Evolutionary conservation across 2,797 vertebrate genomes (phyloP).

Genomic region (Phoxinus dragarum): DNA sequence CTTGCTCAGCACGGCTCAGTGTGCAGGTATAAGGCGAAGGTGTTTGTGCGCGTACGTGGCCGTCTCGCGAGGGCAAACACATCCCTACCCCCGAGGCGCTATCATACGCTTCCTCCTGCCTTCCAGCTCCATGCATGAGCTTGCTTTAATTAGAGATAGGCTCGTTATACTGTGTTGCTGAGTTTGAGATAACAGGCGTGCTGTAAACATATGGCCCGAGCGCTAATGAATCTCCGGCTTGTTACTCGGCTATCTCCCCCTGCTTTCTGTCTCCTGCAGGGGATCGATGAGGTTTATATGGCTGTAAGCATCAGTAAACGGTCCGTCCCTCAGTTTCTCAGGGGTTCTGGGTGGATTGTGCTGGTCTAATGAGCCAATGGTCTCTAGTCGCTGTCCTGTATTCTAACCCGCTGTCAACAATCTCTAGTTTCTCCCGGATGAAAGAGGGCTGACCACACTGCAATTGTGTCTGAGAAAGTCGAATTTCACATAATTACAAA

Average conservation of each 20-base stretch:
- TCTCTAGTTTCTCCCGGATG: background rate
- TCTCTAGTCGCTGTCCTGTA: background rate
- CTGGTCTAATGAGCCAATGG: background rate
- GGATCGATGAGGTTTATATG: constrained; percentile 55
- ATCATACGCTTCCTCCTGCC: constrained; percentile 23
- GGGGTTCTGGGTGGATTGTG: background rate
- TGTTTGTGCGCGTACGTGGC: background rate
- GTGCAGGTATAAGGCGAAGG: constrained; percentile 6
- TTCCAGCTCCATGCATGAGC: constrained; percentile 49
- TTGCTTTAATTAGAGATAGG: constrained; percentile 57
- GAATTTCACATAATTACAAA: constrained; percentile 8
- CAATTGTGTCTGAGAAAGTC: background rate
- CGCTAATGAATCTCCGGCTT: constrained; percentile 55
- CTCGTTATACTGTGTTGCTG: constrained; percentile 52
- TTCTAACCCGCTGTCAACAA: background rate
- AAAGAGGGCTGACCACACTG: background rate
- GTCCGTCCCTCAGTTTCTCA: background rate
- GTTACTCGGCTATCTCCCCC: constrained; percentile 38
- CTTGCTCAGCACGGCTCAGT: background rate
- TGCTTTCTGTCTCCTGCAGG: constrained; percentile 37
- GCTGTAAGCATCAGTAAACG: constrained; percentile 26
- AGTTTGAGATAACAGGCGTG: constrained; percentile 44
- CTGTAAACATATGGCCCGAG: constrained; percentile 52
- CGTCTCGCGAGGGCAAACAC: constrained; percentile 29
- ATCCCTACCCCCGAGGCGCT: constrained; percentile 4